Base-by-base conservation (phyloP, 2,888 invertebrate species). In the Amaurobius ferox region DNA sequence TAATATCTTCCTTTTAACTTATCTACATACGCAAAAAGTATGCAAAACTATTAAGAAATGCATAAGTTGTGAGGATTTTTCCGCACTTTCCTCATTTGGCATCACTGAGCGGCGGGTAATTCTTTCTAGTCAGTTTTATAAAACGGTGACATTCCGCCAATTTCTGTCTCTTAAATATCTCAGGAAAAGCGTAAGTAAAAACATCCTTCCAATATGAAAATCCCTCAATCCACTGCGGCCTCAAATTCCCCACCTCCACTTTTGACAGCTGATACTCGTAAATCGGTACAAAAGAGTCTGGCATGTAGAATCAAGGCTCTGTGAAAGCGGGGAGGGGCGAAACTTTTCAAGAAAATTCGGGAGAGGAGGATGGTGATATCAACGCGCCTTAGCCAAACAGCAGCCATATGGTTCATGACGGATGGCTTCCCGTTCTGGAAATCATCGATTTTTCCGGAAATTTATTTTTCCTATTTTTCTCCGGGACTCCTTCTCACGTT, bases 251-350 rank as follows among this genome's bases (percentile, higher is more conserved):
- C 32, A 64, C 40, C 72, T 30, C 64, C 62, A 81, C 74, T 70
- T 74, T 68, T 81, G 81, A 81, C 81, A 81, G 81, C 81, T 76
- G 81, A 81, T 81, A 74, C 72, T 74, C 81, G 81, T 81, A 81
- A 81, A 81, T 81, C 81, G 74, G 74, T 61, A 81, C 81, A 81
- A 81, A 74, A 64, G 81, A 81, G 39, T 81, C 70, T 48, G 55
- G 55, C 23, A 23, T 55, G 55, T 55, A 55, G 55, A 55, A 55
- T 23, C 23, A 5, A 78, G 55, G 23, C 77, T 77, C 44, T 32
- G 30, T 13, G 23, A 44, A 13, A 23, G 19, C 13, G 13, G 76
- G 72, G 66, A 6, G 73, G 72, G 67, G 5, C 1, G 55, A 23
- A 55, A 55, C 23, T 55, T 55, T 55, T n/a, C 6, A 32, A 32